These are phyloP conservation scores for Loris lydekkerianus DNA, from an alignment of 2,797 vertebrate species.

Conservation along the genomic window DNA sequence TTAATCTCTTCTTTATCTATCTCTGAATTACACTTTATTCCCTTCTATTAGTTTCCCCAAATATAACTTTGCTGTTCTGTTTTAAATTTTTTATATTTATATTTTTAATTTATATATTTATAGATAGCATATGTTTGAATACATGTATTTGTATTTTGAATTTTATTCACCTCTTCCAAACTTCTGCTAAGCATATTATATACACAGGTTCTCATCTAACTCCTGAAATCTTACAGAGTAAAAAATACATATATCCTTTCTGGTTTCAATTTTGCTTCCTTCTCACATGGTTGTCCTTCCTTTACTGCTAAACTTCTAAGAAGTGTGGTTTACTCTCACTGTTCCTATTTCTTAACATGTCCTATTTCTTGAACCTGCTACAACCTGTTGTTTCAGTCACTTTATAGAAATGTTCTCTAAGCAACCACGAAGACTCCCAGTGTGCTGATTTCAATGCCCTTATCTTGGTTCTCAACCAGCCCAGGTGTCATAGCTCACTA, in stretches of 20 bases:
- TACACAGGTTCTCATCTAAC: neutral
- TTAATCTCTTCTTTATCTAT: neutral
- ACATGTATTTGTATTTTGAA: too few relatives aligned
- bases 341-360: neutral
- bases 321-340: too few relatives aligned
- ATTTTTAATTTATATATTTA: too few relatives aligned
- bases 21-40: neutral
- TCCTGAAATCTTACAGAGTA: neutral
- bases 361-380: neutral
- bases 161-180: neutral
- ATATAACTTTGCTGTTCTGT: neutral
- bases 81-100: neutral
- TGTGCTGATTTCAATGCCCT: rapidly evolving
- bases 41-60: neutral
- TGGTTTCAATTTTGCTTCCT: neutral
- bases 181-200: neutral
- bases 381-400: rapidly evolving
- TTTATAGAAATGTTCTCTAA: neutral
- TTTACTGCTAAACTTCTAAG: neutral
- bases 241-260: too few relatives aligned
- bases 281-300: neutral
- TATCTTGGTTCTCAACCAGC: neutral
- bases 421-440: too few relatives aligned
- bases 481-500: too few relatives aligned
- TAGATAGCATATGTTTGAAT: too few relatives aligned